Evolutionary conservation across 2,797 vertebrate species (phyloP), one percentile per base, ranked within the genome.

Genomic region (Lagocephalus sceleratus): DNA sequence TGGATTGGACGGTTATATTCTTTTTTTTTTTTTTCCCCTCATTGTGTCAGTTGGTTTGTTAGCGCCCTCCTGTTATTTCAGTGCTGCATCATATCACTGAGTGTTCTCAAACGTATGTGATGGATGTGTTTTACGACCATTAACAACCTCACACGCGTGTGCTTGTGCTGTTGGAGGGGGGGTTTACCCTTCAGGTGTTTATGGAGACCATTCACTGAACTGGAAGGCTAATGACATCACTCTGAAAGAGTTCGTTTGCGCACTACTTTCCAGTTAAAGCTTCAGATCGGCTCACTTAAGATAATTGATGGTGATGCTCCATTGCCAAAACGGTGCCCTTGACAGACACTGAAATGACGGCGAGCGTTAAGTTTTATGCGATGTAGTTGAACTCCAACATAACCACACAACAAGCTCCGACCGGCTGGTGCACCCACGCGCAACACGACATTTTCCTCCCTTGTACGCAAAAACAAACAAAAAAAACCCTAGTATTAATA

Each of bases 291-390:
- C 68, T 82, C 71, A 79, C 83, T 80, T 78, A 76, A 73, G 63
- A 80, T 84, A 87, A 86, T 76, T 82, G 71, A 82, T 80, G 83
- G 66, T 35, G 32, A 35, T 35, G 75, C 77, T 73, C 72, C 68
- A 74, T 52, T 76, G 75, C 70, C 74, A 82, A 77, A 89, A 90
- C 55, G 70, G 80, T 80, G 84, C 87, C 83, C 82, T 85, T 85
- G 84, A 85, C 78, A 83, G 82, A 81, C 78, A 87, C 64, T 81
- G 75, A 75, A 83, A 86, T 77, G 76, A 87, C 85, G 64, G 78
- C 78, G 57, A 79, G 79, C 66, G 71, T 87, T 85, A 88, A 83
- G 80, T 85, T 89, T 88, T 84, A 86, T 84, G 82, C 54, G 65
- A 80, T 75, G 79, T 73, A 85, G 83, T 87, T 85, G 84, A 35